Evolutionary conservation across 2,888 invertebrate genomes (phyloP), one percentile per base, ranked within the genome.

Genomic region (Exephanes ischioxanthus): DNA sequence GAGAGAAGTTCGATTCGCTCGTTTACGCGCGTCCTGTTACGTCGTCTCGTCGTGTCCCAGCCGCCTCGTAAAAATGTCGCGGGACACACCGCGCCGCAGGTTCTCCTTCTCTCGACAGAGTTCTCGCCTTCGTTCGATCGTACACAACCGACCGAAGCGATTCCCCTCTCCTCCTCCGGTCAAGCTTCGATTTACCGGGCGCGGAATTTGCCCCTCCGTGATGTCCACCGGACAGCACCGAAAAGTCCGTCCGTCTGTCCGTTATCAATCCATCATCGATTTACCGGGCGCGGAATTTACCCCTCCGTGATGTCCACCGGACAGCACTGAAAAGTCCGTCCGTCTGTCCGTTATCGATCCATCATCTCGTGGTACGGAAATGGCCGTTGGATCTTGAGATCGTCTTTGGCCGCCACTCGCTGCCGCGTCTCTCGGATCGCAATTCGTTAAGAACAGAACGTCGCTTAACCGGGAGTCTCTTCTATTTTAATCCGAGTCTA

Each of bases 1-100:
- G 75, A 70, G 51, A 87, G 86, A 89, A 91, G 87, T 90, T 90
- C 89, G 89, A 91, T 90, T 90, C 89, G 88, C 87, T 90, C 89
- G 86, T 90, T 91, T 89, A 89, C 87, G 87, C 89, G 79, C 86
- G 82, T 89, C 87, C 86, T 67, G 77, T 77, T 77, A 77, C 67
- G 73, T 80, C 67, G 67, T 51, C 67, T 67, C 80, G 68, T 75
- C 80, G 73, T 58, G 41, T 80, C 68, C 58, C 68, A 48, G 67
- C 33, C 58, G 73, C 53, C 77, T 89, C 90, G 87, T 90, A 89
- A 90, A 91, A 90, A 89, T 78, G 87, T 90, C 87, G 72, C 53
- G 83, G 79, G 73, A 68, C 77, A 11, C 48, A 16, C 68, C 58
- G 37, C 45, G 30, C 55, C 48, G 45, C 26, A 26, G 11, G 11